A percentile compares a stretch with the other conserved stretches of the same genome.
These are phyloP conservation scores for Rhynchophorus ferrugineus DNA, from an alignment of 1,140 invertebrate genomes.

Conservation along the genomic window DNA sequence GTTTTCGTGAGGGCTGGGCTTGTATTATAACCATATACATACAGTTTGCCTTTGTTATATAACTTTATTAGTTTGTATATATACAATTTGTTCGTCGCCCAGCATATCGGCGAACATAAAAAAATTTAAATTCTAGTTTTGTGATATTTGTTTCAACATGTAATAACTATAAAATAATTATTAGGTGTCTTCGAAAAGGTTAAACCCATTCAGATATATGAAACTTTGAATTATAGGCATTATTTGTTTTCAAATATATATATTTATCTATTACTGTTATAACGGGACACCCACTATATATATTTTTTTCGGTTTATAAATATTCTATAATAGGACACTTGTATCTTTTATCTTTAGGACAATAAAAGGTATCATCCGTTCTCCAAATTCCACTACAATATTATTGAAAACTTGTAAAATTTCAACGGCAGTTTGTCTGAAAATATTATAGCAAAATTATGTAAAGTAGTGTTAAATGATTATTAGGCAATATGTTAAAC, in stretches of 20 bases:
- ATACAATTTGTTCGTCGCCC: conserved; percentile 16
- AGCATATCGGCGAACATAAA: conserved; percentile 12
- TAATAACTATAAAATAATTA: background rate
- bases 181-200: background rate
- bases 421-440: background rate
- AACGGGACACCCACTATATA: background rate
- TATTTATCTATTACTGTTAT: background rate
- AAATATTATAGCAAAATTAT: conserved; percentile 1
- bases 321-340: conserved; percentile 1
- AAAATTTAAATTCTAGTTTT: conserved; percentile 6
- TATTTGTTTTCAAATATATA: conserved; percentile 1
- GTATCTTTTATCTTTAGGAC: conserved; percentile 12
- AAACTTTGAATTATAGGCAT: background rate
- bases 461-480: conserved; percentile 15
- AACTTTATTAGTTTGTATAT: conserved; percentile 26
- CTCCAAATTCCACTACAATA: background rate
- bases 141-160: conserved; percentile 17
- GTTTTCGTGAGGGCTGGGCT: conserved; percentile 16
- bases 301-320: background rate
- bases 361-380: conserved; percentile 10
- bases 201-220: background rate
- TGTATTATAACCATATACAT: conserved; percentile 39
- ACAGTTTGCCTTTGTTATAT: conserved; percentile 26
- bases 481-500: conserved; percentile 18
- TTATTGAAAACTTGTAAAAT: background rate